Evolutionary conservation across 2,113 vertebrate species (phyloP).

Genomic region (Bubo scandiacus): DNA sequence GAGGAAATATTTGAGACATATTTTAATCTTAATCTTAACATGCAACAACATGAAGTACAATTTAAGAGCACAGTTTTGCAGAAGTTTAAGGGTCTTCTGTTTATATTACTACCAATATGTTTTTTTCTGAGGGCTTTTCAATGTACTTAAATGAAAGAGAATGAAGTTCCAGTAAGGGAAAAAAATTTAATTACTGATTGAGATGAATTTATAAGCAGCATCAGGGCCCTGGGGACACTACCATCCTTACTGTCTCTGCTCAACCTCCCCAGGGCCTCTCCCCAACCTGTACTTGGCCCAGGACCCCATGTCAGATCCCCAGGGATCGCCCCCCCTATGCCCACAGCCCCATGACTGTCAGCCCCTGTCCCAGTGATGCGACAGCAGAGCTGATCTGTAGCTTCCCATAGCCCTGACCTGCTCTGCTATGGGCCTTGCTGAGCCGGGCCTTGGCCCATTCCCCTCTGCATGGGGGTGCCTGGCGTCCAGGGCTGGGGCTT

Average conservation of each 20-base stretch:
- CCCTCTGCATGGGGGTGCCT: background rate
- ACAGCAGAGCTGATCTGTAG: background rate
- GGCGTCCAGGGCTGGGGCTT: background rate
- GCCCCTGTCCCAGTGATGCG: fast-evolving
- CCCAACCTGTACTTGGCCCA: background rate
- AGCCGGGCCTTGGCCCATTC: background rate
- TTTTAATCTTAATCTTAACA: background rate
- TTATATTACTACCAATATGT: background rate
- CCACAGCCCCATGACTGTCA: background rate
- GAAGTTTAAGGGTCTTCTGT: background rate
- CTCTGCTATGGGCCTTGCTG: fast-evolving
- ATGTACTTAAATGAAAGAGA: background rate
- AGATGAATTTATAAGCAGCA: background rate
- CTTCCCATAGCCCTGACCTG: background rate
- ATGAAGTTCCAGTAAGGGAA: background rate
- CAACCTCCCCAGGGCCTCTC: background rate
- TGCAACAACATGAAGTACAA: background rate
- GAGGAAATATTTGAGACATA: background rate
- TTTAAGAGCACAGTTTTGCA: background rate
- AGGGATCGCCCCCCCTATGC: too few species aligned
- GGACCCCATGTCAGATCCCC: background rate
- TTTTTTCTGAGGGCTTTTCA: background rate
- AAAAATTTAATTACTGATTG: background rate
- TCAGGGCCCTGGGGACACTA: background rate
- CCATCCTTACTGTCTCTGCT: background rate